Evolutionary conservation across 2,113 vertebrate species (phyloP).

Genomic region (Pogonocichla stellata): DNA sequence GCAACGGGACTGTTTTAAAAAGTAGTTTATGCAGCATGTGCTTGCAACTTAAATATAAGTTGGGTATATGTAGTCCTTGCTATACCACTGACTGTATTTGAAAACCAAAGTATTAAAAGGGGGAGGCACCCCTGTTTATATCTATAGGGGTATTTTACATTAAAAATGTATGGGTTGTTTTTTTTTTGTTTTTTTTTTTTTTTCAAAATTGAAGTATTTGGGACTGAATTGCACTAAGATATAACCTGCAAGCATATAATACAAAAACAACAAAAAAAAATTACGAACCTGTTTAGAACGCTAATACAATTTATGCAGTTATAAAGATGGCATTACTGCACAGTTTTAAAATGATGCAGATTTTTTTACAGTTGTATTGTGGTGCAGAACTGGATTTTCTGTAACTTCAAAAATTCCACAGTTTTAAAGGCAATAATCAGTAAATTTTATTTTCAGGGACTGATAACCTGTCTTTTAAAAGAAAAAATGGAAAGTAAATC

Average conservation of each 20-base stretch:
- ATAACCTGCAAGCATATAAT: constrained; percentile 88
- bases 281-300: constrained; percentile 82
- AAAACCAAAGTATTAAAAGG: constrained; percentile 90
- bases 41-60: constrained; percentile 88
- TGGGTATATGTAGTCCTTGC: constrained; percentile 87
- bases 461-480: constrained; percentile 95
- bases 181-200: background rate
- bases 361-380: constrained; percentile 90
- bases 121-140: constrained; percentile 78
- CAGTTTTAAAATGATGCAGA: constrained; percentile 86
- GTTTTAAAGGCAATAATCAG: constrained; percentile 98
- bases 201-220: constrained; percentile 83
- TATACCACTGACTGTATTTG: constrained; percentile 89
- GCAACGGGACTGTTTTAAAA: constrained; percentile 85
- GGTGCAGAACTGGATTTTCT: constrained; percentile 89
- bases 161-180: constrained; percentile 77
- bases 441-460: constrained; percentile 96
- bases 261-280: constrained; percentile 72
- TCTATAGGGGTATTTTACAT: constrained; percentile 84
- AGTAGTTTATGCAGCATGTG: constrained; percentile 92
- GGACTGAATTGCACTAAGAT: constrained; percentile 94
- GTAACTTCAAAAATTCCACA: constrained; percentile 88
- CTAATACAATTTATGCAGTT: constrained; percentile 85
- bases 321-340: constrained; percentile 85
- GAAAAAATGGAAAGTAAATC: constrained; percentile 88